Evolutionary conservation across 92 coral and sea anemone species (phyloP), one percentile per base, ranked within the genome.

Genomic region (Porites evermanni): DNA sequence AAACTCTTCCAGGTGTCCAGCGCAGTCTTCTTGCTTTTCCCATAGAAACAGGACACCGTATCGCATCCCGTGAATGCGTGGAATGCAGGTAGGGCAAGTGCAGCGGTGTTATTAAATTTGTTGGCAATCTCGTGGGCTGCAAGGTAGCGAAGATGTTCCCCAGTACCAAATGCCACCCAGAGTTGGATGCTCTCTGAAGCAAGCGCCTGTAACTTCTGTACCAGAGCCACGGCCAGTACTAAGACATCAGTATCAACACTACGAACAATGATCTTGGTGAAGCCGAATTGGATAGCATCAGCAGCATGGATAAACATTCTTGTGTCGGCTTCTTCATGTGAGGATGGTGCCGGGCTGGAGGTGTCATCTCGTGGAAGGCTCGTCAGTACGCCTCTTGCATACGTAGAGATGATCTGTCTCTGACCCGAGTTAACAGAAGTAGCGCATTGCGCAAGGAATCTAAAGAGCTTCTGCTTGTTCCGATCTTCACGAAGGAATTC

Each of bases 251-350:
- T 88, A 75, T 88, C 92, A 2, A 88, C 92, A 12, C 82, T 80
- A 21, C 92, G 84, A 58, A 84, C 74, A 19, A 76, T 61, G 16
- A 88, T 56, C 60, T 59, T 88, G 44, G 8, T 79, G 52, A 77
- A 64, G 56, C 91, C 89, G 8, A 63, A 61, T 66, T 78, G 52
- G 80, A 80, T 64, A 23, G 74, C 81, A 56, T 81, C 88, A 68
- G 87, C 86, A 29, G 63, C 83, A 78, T 88, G 84, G 50, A 89
- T 77, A 63, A 89, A 65, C 80, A 79, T 74, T 88, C 85, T 74
- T 13, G 88, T 87, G 47, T 90, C 91, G 18, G 91, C 93, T 75
- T 87, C 93, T 76, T 91, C 84, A 54, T 87, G 91, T 50, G 88
- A 23, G 64, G 81, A 91, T 7, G 88, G 88, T 50, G 94, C 88